These are phyloP conservation scores for Timema cristinae DNA, from an alignment of 2,888 invertebrate genomes.

Conservation along the genomic window DNA sequence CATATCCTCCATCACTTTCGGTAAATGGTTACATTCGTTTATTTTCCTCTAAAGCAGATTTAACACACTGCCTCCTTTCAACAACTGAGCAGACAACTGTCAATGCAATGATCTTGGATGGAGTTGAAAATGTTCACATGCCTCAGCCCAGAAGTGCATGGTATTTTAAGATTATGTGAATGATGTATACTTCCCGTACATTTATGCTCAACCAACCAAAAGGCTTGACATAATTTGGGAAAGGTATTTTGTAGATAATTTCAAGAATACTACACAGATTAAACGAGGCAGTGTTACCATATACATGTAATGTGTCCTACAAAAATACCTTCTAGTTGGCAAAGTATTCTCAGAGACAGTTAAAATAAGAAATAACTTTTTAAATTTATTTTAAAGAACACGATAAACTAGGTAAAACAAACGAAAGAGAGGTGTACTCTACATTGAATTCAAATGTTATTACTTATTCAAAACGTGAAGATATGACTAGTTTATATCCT, in stretches of 20 bases:
- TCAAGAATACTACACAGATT: neutral
- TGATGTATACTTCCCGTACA: neutral
- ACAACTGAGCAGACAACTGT: neutral
- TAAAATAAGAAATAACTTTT: neutral
- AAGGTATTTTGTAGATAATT: neutral
- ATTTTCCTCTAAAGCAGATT: neutral
- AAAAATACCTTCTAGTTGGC: neutral
- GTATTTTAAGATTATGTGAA: neutral
- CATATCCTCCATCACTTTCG: neutral
- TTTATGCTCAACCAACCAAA: neutral
- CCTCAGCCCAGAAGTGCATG: neutral
- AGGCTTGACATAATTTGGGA: slow-evolving; percentile 13
- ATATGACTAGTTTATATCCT: neutral
- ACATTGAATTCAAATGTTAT: neutral
- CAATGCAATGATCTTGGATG: neutral
- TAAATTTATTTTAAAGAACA: neutral
- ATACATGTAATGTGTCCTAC: neutral
- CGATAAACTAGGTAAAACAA: neutral
- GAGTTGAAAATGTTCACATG: neutral
- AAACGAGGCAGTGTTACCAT: neutral
- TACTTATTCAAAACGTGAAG: neutral
- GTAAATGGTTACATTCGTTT: neutral
- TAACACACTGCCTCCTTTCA: slow-evolving; percentile 3
- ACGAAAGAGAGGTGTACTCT: neutral
- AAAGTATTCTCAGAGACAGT: slow-evolving; percentile 7